Conservation (phyloP, 1,140 invertebrate species). For the Thaumatotibia leucotreta region DNA sequence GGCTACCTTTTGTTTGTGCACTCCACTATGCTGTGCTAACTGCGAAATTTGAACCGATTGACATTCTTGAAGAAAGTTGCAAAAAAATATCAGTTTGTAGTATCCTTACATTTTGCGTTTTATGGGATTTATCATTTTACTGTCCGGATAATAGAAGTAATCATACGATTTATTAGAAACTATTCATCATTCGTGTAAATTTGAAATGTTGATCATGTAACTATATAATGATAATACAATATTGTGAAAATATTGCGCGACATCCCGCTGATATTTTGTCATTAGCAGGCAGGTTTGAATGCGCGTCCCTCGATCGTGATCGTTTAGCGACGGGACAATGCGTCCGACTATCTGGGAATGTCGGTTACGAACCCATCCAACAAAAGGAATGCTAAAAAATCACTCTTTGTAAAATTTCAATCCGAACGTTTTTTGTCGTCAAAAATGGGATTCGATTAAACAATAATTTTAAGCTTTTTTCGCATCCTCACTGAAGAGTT, state of each 20-base stretch:
- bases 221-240: slow-evolving; percentile 54
- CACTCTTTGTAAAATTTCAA: slow-evolving; percentile 51
- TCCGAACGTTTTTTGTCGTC: slow-evolving; percentile 51
- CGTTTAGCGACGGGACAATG: slow-evolving; percentile 61
- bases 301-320: slow-evolving; percentile 43
- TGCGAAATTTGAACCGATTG: neutral
- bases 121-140: neutral
- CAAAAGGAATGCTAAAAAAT: slow-evolving; percentile 69
- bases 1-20: neutral
- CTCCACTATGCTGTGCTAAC: neutral
- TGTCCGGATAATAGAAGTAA: neutral
- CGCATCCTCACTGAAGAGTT: slow-evolving; percentile 59
- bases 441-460: slow-evolving; percentile 60
- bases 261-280: slow-evolving; percentile 67
- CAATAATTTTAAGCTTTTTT: slow-evolving; percentile 59
- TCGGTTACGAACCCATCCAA: slow-evolving; percentile 60
- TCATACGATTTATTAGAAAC: slow-evolving; percentile 9
- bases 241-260: slow-evolving; percentile 61
- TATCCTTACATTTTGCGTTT: neutral
- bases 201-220: slow-evolving; percentile 32
- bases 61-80: neutral
- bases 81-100: neutral
- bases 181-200: slow-evolving; percentile 39
- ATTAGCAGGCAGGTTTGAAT: slow-evolving; percentile 61
- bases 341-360: slow-evolving; percentile 64